Base-by-base conservation (phyloP, 2,888 invertebrate species). In the Diaperis boleti region DNA sequence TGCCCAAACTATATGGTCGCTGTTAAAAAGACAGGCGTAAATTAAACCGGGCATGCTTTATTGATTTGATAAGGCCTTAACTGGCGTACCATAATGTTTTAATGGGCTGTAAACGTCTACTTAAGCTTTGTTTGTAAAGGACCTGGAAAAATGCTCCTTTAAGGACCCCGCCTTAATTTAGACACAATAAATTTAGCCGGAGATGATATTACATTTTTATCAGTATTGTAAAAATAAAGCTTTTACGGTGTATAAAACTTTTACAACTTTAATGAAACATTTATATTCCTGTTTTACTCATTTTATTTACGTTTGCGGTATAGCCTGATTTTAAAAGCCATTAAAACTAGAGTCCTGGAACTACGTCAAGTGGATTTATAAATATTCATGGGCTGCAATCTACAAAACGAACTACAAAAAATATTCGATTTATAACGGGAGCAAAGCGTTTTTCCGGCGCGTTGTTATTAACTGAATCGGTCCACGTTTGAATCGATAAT, bases 41-140 rank as follows among this genome's bases (percentile, higher is more conserved):
- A 75, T 75, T 75, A 75, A 75, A 74, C 73, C 72, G 68, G 72
- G 68, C 69, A 72, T 74, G 72, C 69, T 74, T 75, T 74, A 75
- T 74, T 70, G 74, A 72, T 71, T 70, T 71, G 74, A 75, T 74
- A 74, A 75, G 72, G 70, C 68, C 66, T 67, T 66, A 67, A 69
- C 68, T 64, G 49, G 59, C 62, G 64, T 68, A 70, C 65, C 67
- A 70, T 72, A 72, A 71, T 72, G 69, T 72, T 72, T 74, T 72
- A 74, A 69, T 70, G 72, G 62, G 67, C 69, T 70, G 67, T 71
- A 69, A 71, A 69, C 62, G 70, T 73, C 71, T 69, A 60, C 60
- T 69, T 69, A 69, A 69, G 69, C 70, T 72, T 71, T 68, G 69
- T 70, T 71, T 69, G 70, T 72, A 67, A 67, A 65, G 59, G 55